Evolutionary conservation across 2,797 vertebrate genomes (phyloP).

Genomic region (Siniperca scherzeri): DNA sequence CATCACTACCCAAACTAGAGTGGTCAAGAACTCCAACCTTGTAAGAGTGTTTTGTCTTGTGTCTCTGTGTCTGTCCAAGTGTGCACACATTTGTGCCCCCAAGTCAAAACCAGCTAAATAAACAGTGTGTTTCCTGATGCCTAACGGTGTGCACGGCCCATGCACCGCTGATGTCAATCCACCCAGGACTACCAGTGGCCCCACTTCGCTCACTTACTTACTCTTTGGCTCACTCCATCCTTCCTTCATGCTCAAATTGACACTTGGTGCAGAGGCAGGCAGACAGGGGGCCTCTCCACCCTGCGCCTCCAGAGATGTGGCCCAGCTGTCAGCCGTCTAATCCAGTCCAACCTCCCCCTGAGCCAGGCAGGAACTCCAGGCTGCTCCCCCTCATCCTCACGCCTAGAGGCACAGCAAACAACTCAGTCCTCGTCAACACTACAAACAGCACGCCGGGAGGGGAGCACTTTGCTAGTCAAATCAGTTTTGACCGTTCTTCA

Average conservation of each 20-base stretch:
- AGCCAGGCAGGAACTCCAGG: slow-evolving; percentile 81
- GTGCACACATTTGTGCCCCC: slow-evolving; percentile 67
- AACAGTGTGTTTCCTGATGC: slow-evolving; percentile 85
- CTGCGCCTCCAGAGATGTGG: slow-evolving; percentile 86
- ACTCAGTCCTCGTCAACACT: slow-evolving; percentile 69
- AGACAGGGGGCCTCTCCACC: slow-evolving; percentile 82
- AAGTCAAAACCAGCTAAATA: slow-evolving; percentile 77
- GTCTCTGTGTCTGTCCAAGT: slow-evolving; percentile 69
- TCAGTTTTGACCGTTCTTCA: slow-evolving; percentile 70
- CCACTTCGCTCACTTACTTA: slow-evolving; percentile 82
- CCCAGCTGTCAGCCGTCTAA: slow-evolving; percentile 89
- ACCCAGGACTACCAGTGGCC: slow-evolving; percentile 80
- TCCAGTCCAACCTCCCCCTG: slow-evolving; percentile 87
- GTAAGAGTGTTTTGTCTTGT: slow-evolving; percentile 66
- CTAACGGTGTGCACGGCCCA: slow-evolving; percentile 82
- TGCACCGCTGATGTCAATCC: slow-evolving; percentile 83
- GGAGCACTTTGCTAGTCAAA: slow-evolving; percentile 79
- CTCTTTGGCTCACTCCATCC: slow-evolving; percentile 83
- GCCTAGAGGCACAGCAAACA: slow-evolving; percentile 79
- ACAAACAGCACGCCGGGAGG: slow-evolving; percentile 68
- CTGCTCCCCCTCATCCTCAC: slow-evolving; percentile 77
- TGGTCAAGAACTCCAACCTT: slow-evolving; percentile 63
- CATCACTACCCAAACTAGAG: slow-evolving; percentile 48
- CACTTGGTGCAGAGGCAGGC: slow-evolving; percentile 86
- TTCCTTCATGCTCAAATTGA: slow-evolving; percentile 87